These are phyloP conservation scores for Sparidentex hasta DNA, from an alignment of 2,797 vertebrate species.

Conservation along the genomic window DNA sequence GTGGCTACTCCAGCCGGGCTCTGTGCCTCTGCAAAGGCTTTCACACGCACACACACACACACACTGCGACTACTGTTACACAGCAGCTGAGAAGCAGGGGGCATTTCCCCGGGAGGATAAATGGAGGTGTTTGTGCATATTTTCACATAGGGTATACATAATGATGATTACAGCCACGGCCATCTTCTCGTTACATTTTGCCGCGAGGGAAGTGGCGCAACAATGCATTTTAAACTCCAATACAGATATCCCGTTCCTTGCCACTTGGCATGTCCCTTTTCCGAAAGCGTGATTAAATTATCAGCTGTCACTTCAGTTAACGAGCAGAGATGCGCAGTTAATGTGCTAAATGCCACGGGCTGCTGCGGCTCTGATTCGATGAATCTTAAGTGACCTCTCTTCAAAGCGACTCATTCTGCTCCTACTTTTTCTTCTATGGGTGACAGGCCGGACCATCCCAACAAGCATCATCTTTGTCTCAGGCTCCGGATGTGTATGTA, in stretches of 20 bases:
- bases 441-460: conserved; percentile 47
- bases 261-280: conserved; percentile 55
- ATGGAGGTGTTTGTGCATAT: conserved; percentile 17
- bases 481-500: conserved; percentile 8
- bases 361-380: conserved; percentile 63
- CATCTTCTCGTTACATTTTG: not conserved
- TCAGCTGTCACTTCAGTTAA: conserved; percentile 69
- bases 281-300: conserved; percentile 66
- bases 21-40: conserved; percentile 64
- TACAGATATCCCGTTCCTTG: conserved; percentile 38
- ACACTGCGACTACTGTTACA: conserved; percentile 43
- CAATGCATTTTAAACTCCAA: conserved; percentile 22
- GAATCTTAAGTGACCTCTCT: conserved; percentile 65
- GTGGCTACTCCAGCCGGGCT: conserved; percentile 59
- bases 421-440: conserved; percentile 16
- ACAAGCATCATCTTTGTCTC: conserved; percentile 69
- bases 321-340: conserved; percentile 58
- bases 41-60: conserved; percentile 53
- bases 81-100: conserved; percentile 19
- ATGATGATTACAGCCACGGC: not conserved
- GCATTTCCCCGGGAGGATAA: conserved; percentile 17
- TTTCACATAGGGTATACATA: conserved; percentile 19
- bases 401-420: conserved; percentile 60
- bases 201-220: conserved; percentile 5
- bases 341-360: conserved; percentile 70